These are phyloP conservation scores for Ctenochaetus hawaiiensis DNA, from an alignment of 2,797 vertebrate genomes.

Conservation along the genomic window DNA sequence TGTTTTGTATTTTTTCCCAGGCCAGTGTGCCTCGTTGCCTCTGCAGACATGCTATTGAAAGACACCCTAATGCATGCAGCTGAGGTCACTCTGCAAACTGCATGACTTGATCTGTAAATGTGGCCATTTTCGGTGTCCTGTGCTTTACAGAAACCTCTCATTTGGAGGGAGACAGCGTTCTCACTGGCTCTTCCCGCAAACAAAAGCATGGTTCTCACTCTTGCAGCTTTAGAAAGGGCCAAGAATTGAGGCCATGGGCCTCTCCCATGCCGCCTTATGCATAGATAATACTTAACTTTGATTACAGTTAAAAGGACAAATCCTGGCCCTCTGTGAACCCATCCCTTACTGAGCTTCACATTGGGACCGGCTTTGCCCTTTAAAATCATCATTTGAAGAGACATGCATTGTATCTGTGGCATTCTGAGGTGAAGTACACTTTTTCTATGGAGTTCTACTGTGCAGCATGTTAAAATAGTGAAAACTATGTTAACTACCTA, in stretches of 20 bases:
- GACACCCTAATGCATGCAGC: constrained; percentile 26
- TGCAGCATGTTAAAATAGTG: neutral
- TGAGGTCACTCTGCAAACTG: constrained; percentile 52
- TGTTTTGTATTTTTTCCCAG: constrained; percentile 16
- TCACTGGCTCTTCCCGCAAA: constrained; percentile 56
- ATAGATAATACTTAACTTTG: constrained; percentile 58
- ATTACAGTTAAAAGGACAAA: constrained; percentile 51
- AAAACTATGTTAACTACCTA: neutral
- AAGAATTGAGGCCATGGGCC: constrained; percentile 43
- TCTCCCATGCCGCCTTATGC: constrained; percentile 42
- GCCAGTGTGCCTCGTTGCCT: constrained; percentile 13
- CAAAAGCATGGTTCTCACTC: constrained; percentile 64
- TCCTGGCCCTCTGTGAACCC: constrained; percentile 20
- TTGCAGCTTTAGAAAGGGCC: constrained; percentile 38
- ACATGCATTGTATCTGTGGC: neutral
- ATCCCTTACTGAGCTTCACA: constrained; percentile 20
- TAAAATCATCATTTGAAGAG: constrained; percentile 28
- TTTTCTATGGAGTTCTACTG: neutral
- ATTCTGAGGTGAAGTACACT: neutral
- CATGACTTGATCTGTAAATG: constrained; percentile 58
- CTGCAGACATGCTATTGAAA: constrained; percentile 22
- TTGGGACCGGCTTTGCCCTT: constrained; percentile 16
- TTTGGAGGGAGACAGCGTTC: constrained; percentile 70
- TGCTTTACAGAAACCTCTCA: constrained; percentile 76
- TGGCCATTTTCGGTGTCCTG: constrained; percentile 58